phyloP scores from a whole-genome alignment of 2,113 vertebrate species.

The Phalacrocorax aristotelis region DNA sequence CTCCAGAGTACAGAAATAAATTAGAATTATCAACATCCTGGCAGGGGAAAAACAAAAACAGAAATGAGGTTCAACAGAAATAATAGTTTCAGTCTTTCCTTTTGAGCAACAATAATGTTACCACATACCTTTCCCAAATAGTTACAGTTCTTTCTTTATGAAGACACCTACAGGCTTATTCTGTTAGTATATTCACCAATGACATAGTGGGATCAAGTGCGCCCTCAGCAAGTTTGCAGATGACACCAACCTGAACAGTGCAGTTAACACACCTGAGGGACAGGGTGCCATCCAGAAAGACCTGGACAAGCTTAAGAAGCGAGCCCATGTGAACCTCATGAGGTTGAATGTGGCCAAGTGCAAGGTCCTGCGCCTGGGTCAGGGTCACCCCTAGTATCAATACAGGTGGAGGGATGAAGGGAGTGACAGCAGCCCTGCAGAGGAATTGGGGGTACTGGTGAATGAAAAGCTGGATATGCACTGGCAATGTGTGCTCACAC shows the following conservation, averaged over 20 bases:
- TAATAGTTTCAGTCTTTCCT: neutral
- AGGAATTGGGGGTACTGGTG: too few species aligned
- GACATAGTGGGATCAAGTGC: neutral
- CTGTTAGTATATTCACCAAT: neutral
- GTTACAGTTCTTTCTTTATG: neutral
- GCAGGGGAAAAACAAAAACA: neutral
- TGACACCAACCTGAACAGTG: neutral
- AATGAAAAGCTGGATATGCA: too few species aligned
- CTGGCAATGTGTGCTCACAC: too few species aligned
- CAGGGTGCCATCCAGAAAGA: neutral
- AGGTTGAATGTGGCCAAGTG: too few species aligned
- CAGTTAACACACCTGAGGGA: neutral
- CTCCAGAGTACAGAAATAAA: neutral
- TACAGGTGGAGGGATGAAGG: too few species aligned
- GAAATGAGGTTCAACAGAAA: neutral
- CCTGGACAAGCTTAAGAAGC: neutral
- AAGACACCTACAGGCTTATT: neutral
- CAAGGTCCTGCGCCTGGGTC: too few species aligned
- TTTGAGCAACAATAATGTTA: neutral
- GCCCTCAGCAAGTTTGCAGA: neutral
- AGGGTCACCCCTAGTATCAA: too few species aligned
- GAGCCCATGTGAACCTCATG: too few species aligned
- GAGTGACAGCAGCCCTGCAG: too few species aligned
- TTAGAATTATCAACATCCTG: neutral
- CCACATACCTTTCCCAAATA: neutral